phyloP scores from a whole-genome alignment of 1,140 invertebrate genomes.

The Drosophila pandora region DNA sequence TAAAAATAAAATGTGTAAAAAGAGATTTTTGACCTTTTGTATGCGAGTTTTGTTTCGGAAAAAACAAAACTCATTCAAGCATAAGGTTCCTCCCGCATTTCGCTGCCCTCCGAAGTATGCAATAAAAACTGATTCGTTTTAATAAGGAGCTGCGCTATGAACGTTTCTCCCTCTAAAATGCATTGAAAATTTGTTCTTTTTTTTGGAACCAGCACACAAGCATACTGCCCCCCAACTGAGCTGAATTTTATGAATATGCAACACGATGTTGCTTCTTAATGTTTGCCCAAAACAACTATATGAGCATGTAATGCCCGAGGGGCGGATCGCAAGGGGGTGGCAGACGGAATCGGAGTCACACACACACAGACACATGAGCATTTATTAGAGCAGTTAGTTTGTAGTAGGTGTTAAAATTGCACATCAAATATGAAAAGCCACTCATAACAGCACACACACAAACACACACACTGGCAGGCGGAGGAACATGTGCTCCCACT shows the following conservation, averaged over 20 bases:
- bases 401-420: constrained; percentile 80
- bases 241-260: constrained; percentile 71
- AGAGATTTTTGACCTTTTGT: constrained; percentile 3
- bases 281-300: constrained; percentile 47
- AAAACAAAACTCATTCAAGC: no score
- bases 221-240: constrained; percentile 10
- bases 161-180: neutral
- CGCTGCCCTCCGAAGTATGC: constrained; percentile 19
- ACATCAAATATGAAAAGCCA: constrained; percentile 78
- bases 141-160: neutral
- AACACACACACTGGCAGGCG: constrained; percentile 5
- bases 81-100: neutral
- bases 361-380: constrained; percentile 23
- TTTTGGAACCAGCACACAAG: constrained; percentile 12
- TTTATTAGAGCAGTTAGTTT: constrained; percentile 67
- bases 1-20: constrained; percentile 12
- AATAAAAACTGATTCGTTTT: constrained; percentile 31
- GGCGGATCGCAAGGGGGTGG: constrained; percentile 7
- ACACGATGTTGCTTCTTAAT: constrained; percentile 66
- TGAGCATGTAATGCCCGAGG: constrained; percentile 45
- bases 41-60: neutral
- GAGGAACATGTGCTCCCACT: constrained; percentile 32
- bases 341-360: constrained; percentile 1
- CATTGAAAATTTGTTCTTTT: constrained; percentile 15
- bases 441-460: constrained; percentile 44